These are phyloP conservation scores for Rhinogobius similis DNA, from an alignment of 2,113 vertebrate genomes.

Conservation along the genomic window DNA sequence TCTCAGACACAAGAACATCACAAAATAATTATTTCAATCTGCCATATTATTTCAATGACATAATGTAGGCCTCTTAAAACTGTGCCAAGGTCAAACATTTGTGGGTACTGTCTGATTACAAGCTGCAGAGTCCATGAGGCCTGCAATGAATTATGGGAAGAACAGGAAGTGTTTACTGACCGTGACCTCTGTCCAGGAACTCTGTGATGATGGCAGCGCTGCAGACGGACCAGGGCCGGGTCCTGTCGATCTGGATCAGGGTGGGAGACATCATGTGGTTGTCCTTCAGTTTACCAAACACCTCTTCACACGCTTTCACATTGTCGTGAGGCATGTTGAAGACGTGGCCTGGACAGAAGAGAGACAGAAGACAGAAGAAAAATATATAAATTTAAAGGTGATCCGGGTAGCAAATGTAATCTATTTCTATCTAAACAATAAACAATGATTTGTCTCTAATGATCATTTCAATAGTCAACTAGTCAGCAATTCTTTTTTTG, in stretches of 20 bases:
- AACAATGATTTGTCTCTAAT: too few relatives aligned
- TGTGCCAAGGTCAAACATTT: background rate
- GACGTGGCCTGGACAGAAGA: slow-evolving; percentile 92
- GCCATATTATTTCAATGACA: background rate
- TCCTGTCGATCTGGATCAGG: slow-evolving; percentile 93
- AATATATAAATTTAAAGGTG: too few relatives aligned
- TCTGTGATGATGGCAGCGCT: slow-evolving; percentile 95
- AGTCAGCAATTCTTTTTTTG: too few relatives aligned
- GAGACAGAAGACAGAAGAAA: background rate
- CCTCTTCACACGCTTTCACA: slow-evolving; percentile 93
- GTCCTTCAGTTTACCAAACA: slow-evolving; percentile 90
- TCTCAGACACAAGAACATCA: background rate
- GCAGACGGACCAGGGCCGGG: slow-evolving; percentile 93
- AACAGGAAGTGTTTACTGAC: slow-evolving; percentile 77
- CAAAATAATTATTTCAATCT: background rate
- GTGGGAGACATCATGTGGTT: slow-evolving; percentile 99
- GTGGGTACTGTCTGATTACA: slow-evolving; percentile 18
- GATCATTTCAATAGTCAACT: too few relatives aligned
- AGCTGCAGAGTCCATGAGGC: slow-evolving; percentile 32
- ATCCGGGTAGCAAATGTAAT: too few relatives aligned
- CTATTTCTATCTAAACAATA: too few relatives aligned
- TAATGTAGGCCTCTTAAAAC: background rate
- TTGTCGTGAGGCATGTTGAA: slow-evolving; percentile 99
- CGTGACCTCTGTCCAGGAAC: slow-evolving; percentile 93
- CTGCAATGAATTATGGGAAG: slow-evolving; percentile 25